Base-by-base conservation (phyloP, 1,140 invertebrate genomes). In the Pseudomyrmex cubaensis region DNA sequence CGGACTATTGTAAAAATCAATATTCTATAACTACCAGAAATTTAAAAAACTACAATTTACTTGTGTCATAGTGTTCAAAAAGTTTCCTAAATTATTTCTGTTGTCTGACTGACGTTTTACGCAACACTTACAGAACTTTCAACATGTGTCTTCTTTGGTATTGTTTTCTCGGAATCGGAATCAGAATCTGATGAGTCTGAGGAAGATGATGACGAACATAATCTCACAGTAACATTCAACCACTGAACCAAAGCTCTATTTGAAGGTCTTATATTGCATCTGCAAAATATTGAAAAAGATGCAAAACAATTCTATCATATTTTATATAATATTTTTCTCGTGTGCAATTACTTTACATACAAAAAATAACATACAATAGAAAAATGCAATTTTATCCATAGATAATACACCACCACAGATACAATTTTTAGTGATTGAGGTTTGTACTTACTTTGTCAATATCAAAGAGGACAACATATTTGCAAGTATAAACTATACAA, bases 161-260 rank as follows among this genome's bases (percentile, higher is more conserved):
- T 74, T 73, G 63, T 10, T 82, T 75, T 44, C 69, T 75, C 82
- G 44, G 20, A 77, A 72, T 91, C 89, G n/a, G 87, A 90, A 87
- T 92, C 91, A 17, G 91, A 91, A 72, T 92, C 90, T 17, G 72
- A 73, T 10, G 91, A 92, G 63, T 91, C 87, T 9, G 90, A 90
- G 4, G 85, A 87, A 35, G 82, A 84, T 5, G 88, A 89, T 50
- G 61, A 83, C 52, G 44, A 90, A 84, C 72, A 76, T 73, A 48
- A 86, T 72, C 44, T 85, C 62, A 70, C 66, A 22, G 20, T 64
- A 56, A 85, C 48, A 12, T 54, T 72, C 78, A 89, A 15, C 67
- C 82, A 89, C 63, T 78, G 89, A 84, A 66, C 78, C 69, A 74
- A 64, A 2, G 86, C 74, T 52, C 1, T 9, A 22, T 48, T 72